Evolutionary conservation across 2,113 vertebrate species (phyloP), one percentile per base, ranked within the genome.

Genomic region (Entosphenus tridentatus): DNA sequence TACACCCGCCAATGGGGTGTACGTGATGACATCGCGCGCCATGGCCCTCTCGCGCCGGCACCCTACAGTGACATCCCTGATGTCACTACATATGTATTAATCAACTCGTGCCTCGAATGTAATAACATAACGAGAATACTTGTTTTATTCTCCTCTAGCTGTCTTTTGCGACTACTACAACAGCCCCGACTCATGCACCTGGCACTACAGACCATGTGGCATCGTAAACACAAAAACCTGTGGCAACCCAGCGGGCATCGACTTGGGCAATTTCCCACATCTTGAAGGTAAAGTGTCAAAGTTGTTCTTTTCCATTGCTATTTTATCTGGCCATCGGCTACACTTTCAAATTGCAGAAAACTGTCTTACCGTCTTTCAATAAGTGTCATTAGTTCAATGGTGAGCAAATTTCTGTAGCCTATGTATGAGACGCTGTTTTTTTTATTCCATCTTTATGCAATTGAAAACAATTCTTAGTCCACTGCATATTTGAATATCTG

Each of bases 91-190:
- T 39, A 39, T 5, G 6, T 39, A 39, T 39, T 7, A 39, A 39
- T 39, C 39, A 39, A 39, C 39, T 39, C 39, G 39, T 39, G 39
- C 39, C 5, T 39, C 39, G 39, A 7, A 39, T 39, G 39, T 7
- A 39, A 39, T 39, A 39, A 39, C 39, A 39, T 39, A 39, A 39
- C 39, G 39, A 39, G 39, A 39, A 39, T 39, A 39, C 39, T 39
- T 39, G 39, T 39, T 39, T 39, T 39, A 39, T 39, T 16, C 69
- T 70, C 21, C 54, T 74, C 4, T 74, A 97, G 92, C 92, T 67
- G 73, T 97, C 13, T 95, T 96, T 78, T 97, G 91, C 11, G 89
- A 95, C 74, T 96, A 86, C 77, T 95, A 92, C 77, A 95, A 95
- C 70, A 65, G 18, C n/a, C 75, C 79, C 1, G 71, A 80, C 14